phyloP scores from a whole-genome alignment of 1,140 invertebrate genomes.

The Drosophila ananassae region DNA sequence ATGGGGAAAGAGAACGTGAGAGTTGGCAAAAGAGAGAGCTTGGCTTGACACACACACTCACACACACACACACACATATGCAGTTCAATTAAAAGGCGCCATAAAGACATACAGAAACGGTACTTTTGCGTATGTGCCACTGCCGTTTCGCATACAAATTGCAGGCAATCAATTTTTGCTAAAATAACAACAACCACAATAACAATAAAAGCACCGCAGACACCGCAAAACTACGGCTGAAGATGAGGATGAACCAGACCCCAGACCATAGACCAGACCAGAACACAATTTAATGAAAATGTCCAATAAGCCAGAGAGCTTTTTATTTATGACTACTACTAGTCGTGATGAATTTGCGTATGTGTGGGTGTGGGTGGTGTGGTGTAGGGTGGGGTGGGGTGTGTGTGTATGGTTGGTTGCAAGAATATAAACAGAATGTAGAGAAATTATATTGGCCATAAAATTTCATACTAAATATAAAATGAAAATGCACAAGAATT shows the following conservation, averaged over 20 bases:
- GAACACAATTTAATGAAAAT: conserved; percentile 40
- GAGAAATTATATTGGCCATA: conserved; percentile 49
- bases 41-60: conserved; percentile 6
- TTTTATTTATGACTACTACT: conserved; percentile 53
- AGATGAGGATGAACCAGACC: conserved; percentile 14
- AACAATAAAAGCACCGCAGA: conserved; percentile 24
- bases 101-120: conserved; percentile 56
- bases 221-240: conserved; percentile 30
- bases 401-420: conserved; percentile 13
- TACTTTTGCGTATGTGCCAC: conserved; percentile 41
- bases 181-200: conserved; percentile 30
- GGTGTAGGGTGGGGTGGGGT: too few species aligned
- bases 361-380: conserved; percentile 1
- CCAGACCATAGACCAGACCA: neutral
- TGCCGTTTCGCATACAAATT: conserved; percentile 65
- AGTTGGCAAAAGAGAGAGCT: neutral
- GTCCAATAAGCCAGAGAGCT: conserved; percentile 46
- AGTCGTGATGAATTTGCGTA: conserved; percentile 22
- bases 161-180: conserved; percentile 73
- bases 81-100: conserved; percentile 65
- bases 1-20: conserved; percentile 22
- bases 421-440: conserved; percentile 34
- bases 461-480: conserved; percentile 41
- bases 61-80: neutral
- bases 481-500: conserved; percentile 27